Evolutionary conservation across 2,888 invertebrate species (phyloP).

Genomic region (Calliopum simillimum): DNA sequence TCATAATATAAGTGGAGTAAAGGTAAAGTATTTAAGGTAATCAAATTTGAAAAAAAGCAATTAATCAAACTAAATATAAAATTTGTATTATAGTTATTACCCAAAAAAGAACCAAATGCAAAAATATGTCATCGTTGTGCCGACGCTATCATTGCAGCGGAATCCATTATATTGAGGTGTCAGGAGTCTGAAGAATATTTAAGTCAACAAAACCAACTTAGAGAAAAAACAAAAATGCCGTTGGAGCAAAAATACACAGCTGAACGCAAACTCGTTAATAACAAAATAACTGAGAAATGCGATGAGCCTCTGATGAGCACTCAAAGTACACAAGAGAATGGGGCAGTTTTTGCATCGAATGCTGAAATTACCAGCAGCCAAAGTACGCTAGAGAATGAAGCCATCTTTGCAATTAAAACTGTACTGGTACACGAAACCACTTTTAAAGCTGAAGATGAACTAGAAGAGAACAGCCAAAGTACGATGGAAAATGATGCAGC

Average conservation of each 20-base stretch:
- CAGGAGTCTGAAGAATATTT: constrained; percentile 35
- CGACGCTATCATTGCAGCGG: constrained; percentile 26
- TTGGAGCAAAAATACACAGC: not conserved
- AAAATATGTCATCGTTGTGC: constrained; percentile 32
- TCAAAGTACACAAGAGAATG: no score
- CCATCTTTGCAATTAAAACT: no score
- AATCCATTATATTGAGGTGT: constrained; percentile 31
- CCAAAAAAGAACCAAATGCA: constrained; percentile 22
- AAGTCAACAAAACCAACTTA: not conserved
- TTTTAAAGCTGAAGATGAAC: no score
- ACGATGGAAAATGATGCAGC: no score
- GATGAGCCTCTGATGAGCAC: not conserved
- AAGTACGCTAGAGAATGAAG: no score
- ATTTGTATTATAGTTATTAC: constrained; percentile 14
- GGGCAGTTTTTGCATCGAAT: no score
- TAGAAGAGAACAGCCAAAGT: no score
- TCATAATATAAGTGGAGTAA: constrained; percentile 37
- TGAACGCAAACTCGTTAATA: not conserved
- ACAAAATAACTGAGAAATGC: not conserved
- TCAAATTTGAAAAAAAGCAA: not conserved
- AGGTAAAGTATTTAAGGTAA: constrained; percentile 5
- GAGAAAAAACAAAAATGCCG: not conserved
- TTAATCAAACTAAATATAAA: not conserved
- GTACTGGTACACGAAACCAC: no score
- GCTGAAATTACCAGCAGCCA: no score